Percentiles rank a stretch among this genome's conserved stretches.
Evolutionary conservation across 2,797 vertebrate genomes (phyloP).

Genomic region (Podargus strigoides): DNA sequence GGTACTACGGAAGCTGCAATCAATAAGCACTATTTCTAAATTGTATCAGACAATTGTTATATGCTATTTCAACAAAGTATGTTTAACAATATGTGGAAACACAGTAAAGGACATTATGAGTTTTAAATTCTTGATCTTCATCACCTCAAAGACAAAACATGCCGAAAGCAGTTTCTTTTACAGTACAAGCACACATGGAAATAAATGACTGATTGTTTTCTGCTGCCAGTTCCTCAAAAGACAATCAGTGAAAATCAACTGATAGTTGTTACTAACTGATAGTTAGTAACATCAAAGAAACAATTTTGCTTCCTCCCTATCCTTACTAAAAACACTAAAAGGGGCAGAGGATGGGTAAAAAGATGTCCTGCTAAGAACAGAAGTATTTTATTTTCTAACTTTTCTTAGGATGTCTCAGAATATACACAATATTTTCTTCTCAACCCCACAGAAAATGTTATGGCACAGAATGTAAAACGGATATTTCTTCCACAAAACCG

Average conservation of each 20-base stretch:
- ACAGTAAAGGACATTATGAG: not conserved
- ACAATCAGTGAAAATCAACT: not conserved
- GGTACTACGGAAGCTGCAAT: not conserved
- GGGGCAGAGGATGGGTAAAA: not conserved
- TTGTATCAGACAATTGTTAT: not conserved
- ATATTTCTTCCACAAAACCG: not conserved
- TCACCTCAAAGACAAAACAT: not conserved
- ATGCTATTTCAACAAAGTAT: not conserved
- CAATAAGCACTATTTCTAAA: not conserved
- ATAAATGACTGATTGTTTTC: not conserved
- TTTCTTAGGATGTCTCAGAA: not conserved
- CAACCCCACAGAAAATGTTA: not conserved
- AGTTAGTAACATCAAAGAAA: not conserved
- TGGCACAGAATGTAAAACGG: not conserved
- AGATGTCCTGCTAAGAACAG: not conserved
- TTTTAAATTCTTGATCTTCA: not conserved
- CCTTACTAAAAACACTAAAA: not conserved
- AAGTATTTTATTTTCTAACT: not conserved
- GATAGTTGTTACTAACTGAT: too few relatives aligned
- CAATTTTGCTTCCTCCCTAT: not conserved
- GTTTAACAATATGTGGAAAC: not conserved
- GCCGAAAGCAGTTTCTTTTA: not conserved
- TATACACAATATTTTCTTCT: not conserved
- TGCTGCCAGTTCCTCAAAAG: not conserved
- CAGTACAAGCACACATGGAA: not conserved